A percentile compares a stretch with the other conserved stretches of the same genome.
phyloP scores from a whole-genome alignment of 30 jellyfish, hydroid and myxozoan species.

The Cassiopea xamachana region DNA sequence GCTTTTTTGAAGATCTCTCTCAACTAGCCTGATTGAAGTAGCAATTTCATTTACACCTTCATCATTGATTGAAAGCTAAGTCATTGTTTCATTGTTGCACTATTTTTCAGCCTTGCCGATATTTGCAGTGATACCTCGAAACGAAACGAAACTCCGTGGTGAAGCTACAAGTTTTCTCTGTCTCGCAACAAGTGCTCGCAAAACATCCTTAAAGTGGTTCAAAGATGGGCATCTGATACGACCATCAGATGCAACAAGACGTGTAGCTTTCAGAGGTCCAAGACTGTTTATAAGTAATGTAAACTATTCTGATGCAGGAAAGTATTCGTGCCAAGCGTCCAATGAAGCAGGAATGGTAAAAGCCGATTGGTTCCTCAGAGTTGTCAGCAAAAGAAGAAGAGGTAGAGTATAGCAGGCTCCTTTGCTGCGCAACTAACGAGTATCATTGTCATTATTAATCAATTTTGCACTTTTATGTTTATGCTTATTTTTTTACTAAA shows the following conservation, averaged over 20 bases:
- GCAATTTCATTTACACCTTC: no score
- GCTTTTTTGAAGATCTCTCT: no score
- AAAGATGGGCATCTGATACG: conserved; percentile 33
- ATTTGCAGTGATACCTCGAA: conserved; percentile 30
- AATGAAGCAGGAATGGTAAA: conserved; percentile 45
- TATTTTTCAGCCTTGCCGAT: conserved; percentile 31
- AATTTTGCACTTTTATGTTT: no score
- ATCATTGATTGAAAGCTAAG: neutral
- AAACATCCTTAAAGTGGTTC: conserved; percentile 15
- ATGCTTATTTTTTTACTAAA: no score
- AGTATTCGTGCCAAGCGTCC: conserved; percentile 45
- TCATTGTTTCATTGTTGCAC: neutral
- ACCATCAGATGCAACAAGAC: neutral
- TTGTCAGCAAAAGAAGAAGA: conserved; percentile 13
- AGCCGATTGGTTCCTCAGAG: conserved; percentile 37
- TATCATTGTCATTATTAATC: no score
- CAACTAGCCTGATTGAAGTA: no score
- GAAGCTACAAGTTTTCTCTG: conserved; percentile 11
- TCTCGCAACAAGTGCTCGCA: conserved; percentile 34
- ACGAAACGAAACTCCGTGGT: conserved; percentile 11
- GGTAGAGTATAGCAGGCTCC: neutral
- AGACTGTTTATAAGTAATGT: conserved; percentile 16
- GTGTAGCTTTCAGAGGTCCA: neutral
- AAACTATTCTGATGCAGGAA: conserved; percentile 48
- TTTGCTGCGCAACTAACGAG: no score